Conservation (phyloP, 2,888 invertebrate species). For the Villa cingulata region DNA sequence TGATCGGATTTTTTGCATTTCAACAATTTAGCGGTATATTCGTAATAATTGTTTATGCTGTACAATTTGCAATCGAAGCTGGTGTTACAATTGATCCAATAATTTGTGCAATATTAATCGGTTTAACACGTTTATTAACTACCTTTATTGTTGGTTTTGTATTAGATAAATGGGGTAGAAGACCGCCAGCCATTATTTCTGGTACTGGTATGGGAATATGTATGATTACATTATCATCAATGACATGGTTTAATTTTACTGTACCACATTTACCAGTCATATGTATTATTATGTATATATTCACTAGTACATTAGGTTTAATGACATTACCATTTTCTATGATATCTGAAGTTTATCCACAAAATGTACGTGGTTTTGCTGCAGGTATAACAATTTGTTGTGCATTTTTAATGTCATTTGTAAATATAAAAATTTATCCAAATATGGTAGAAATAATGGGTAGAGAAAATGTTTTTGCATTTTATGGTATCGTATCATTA, state of each 20-base stretch:
- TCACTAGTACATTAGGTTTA: conserved; percentile 38
- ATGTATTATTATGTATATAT: conserved; percentile 31
- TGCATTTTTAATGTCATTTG: conserved; percentile 49
- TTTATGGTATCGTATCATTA: conserved; percentile 46
- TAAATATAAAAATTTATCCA: conserved; percentile 53
- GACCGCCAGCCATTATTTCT: conserved; percentile 50
- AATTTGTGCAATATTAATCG: conserved; percentile 50
- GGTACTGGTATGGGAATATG: conserved; percentile 47
- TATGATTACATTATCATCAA: conserved; percentile 42
- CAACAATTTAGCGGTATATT: conserved; percentile 60
- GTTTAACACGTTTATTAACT: conserved; percentile 46
- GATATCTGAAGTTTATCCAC: conserved; percentile 59
- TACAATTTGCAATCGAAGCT: conserved; percentile 48
- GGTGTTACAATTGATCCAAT: conserved; percentile 50
- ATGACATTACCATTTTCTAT: conserved; percentile 60
- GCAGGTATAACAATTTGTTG: conserved; percentile 53
- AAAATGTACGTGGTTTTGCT: conserved; percentile 47
- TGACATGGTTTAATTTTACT: conserved; percentile 30
- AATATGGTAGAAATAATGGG: conserved; percentile 44
- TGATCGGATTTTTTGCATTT: conserved; percentile 50
- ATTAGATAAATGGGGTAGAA: conserved; percentile 46
- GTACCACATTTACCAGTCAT: conserved; percentile 26
- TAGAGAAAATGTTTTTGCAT: conserved; percentile 46
- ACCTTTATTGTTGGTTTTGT: conserved; percentile 49
- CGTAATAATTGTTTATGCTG: conserved; percentile 57